phyloP scores from a whole-genome alignment of 1,140 invertebrate species.

The Eubasilissa regina region DNA sequence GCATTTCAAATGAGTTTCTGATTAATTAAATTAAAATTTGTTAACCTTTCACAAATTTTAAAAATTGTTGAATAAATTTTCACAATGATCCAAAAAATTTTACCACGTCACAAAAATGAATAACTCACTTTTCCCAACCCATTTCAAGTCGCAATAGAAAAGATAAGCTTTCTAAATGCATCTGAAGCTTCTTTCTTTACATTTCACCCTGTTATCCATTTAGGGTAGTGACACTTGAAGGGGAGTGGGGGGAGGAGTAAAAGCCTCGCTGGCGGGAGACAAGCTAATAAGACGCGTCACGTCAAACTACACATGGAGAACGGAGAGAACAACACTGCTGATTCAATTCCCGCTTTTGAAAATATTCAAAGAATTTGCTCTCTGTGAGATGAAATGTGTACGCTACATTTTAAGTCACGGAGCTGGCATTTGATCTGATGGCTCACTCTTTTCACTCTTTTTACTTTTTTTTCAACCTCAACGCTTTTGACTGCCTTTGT shows the following conservation, averaged over 20 bases:
- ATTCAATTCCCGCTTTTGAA: slow-evolving; percentile 12
- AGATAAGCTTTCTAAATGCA: slow-evolving; percentile 10
- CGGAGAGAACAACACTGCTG: slow-evolving; percentile 19
- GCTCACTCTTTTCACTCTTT: slow-evolving; percentile 13
- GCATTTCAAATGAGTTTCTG: no score
- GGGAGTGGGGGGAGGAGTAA: background rate
- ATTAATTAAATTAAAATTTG: no score
- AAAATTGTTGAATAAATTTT: no score
- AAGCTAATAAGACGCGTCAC: slow-evolving; percentile 34
- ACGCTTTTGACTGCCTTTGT: no score
- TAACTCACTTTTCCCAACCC: background rate
- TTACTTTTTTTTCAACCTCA: background rate
- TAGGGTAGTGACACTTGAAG: slow-evolving; percentile 14
- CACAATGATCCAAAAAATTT: no score
- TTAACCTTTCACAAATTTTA: no score
- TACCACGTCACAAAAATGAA: background rate
- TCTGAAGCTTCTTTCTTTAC: slow-evolving; percentile 16
- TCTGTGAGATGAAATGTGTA: slow-evolving; percentile 2
- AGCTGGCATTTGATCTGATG: slow-evolving; percentile 16
- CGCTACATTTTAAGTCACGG: background rate
- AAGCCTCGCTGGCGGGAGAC: slow-evolving; percentile 16
- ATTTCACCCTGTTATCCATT: slow-evolving; percentile 7
- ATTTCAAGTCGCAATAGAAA: background rate
- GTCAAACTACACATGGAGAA: slow-evolving; percentile 22
- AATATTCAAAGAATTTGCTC: background rate